Evolutionary conservation across 2,113 vertebrate species (phyloP), one percentile per base, ranked within the genome.

Genomic region (Tonatia bakeri): DNA sequence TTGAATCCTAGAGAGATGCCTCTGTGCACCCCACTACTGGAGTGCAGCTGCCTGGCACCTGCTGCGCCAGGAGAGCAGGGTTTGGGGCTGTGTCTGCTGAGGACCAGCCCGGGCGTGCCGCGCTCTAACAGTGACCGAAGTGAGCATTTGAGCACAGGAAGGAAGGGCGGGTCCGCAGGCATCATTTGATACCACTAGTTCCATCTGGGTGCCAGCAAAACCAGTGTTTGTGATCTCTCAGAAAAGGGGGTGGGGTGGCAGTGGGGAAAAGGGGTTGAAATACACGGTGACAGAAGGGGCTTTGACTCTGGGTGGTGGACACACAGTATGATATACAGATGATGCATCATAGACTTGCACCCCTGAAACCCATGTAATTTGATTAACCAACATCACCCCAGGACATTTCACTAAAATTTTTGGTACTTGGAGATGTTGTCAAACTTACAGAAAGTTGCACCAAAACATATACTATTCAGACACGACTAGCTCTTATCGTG

Each of bases 71-170:
- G 4, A 8, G 59, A 24, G 56, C 33, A 59, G 45, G 16, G 22
- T n/a, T 76, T 36, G 20, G 79, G 56, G 24, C 3, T 50, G 12
- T 36, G 65, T 94, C 89, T 67, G 45, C 85, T 40, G 59, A 95
- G 64, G 22, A 72, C 77, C 80, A 72, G 40, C 79, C 69, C 50
- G 20, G 73, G 28, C 33, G 36, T 89, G 88, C 31, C 56, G 4
- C 47, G 84, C 54, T 65, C 0, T 80, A n/a, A 61, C 22, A 40
- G 61, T 31, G 12, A 70, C 67, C 33, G 22, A 82, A 65, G 12
- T 47, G 40, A 91, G 28, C 24, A 26, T 45, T 75, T 59, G 19
- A 15, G 28, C 0, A 4, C 6, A 17, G 52, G n/a, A 20, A 40
- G 7, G 20, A 22, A 28, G 36, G 11, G 7, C 1, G 1, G 15